A percentile compares a stretch with the other conserved stretches of the same genome.
Evolutionary conservation across 1,140 invertebrate species (phyloP).

Genomic region (Drosophila novamexicana): DNA sequence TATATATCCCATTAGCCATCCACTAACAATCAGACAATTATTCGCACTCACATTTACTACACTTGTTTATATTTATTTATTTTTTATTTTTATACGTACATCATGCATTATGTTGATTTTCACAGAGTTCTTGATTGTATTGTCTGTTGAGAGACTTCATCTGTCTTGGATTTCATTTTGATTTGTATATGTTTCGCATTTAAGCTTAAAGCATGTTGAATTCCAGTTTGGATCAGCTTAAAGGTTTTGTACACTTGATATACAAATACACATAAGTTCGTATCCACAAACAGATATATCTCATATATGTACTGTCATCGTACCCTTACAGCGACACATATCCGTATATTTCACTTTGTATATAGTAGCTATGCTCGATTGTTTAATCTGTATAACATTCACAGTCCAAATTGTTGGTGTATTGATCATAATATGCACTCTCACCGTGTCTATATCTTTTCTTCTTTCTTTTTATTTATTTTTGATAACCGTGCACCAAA

Average conservation of each 20-base stretch:
- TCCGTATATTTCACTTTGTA: constrained; percentile 42
- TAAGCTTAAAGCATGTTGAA: constrained; percentile 26
- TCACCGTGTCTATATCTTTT: constrained; percentile 81
- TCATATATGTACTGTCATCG: not conserved
- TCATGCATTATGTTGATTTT: constrained; percentile 47
- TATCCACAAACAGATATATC: not conserved
- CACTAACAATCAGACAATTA: constrained; percentile 24
- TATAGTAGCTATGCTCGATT: constrained; percentile 63
- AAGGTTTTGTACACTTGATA: constrained; percentile 3
- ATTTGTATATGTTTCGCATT: constrained; percentile 40
- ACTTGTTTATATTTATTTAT: constrained; percentile 24
- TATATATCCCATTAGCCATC: constrained; percentile 44
- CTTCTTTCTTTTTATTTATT: constrained; percentile 70
- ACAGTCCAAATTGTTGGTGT: constrained; percentile 49
- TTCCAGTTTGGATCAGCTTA: constrained; percentile 11
- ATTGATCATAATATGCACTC: constrained; percentile 72
- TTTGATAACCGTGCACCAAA: constrained; percentile 79
- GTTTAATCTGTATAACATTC: constrained; percentile 42
- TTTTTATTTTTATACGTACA: constrained; percentile 30
- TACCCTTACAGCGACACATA: not conserved
- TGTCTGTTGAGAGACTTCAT: constrained; percentile 74
- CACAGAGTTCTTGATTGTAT: constrained; percentile 36
- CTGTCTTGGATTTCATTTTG: constrained; percentile 59
- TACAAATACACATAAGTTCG: not conserved
- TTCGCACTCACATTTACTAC: constrained; percentile 20